phyloP scores from a whole-genome alignment of 2,888 invertebrate species.

The Xiphydria camelus region DNA sequence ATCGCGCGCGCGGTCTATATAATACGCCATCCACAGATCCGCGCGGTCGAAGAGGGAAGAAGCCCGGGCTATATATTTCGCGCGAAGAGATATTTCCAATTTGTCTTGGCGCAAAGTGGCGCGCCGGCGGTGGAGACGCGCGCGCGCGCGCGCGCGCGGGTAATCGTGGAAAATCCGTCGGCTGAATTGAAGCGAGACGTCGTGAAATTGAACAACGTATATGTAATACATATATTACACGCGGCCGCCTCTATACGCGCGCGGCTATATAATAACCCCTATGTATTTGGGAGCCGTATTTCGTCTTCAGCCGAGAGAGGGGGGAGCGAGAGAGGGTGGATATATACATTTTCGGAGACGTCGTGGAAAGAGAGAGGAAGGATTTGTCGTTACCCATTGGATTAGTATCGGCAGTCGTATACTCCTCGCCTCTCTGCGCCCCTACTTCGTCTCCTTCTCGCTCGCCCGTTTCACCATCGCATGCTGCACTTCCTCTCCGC shows the following conservation, averaged over 20 bases:
- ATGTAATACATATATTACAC: not conserved
- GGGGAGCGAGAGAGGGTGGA: not conserved
- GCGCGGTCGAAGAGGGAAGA: no score
- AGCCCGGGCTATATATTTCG: constrained; percentile 3
- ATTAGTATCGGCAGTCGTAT: no score
- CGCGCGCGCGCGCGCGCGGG: constrained; percentile 30
- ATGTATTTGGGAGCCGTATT: constrained; percentile 6
- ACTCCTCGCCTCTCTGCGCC: no score
- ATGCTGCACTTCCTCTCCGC: not conserved
- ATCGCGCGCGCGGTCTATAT: no score
- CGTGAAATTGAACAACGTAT: constrained; percentile 55
- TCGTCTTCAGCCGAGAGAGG: constrained; percentile 6
- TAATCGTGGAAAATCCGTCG: constrained; percentile 55
- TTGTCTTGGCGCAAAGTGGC: constrained; percentile 53
- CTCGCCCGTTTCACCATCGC: no score
- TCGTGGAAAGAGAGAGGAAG: no score
- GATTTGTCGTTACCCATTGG: no score
- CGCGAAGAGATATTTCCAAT: constrained; percentile 53
- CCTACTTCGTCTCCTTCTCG: no score
- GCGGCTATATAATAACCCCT: constrained; percentile 8
- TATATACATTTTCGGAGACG: no score
- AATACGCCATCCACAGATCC: constrained; percentile 1
- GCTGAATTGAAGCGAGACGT: constrained; percentile 55
- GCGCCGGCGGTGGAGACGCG: constrained; percentile 23
- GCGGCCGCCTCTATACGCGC: not conserved